Percentiles rank a stretch among this genome's conserved stretches.
phyloP scores from a whole-genome alignment of 1,140 invertebrate genomes.

The Drosophila erecta region DNA sequence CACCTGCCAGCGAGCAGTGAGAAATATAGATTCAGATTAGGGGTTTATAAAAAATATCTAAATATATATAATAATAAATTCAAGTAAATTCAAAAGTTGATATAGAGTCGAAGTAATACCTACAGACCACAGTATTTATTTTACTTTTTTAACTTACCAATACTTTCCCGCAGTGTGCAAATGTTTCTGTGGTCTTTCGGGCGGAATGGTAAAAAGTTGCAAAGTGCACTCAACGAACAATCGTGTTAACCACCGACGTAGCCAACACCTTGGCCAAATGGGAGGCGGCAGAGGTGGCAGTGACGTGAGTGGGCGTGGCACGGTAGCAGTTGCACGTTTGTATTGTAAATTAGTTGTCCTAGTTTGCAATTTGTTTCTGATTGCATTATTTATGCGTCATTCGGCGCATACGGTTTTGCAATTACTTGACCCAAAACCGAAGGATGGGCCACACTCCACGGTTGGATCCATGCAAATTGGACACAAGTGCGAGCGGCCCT shows the following conservation, averaged over 20 bases:
- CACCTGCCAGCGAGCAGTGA: background rate
- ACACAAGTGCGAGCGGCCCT: background rate
- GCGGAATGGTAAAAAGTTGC: constrained; percentile 7
- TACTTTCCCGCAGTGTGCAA: background rate
- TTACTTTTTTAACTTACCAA: too few species aligned
- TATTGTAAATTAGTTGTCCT: constrained; percentile 74
- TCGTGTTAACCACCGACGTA: constrained; percentile 30
- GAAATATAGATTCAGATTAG: background rate
- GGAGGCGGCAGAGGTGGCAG: background rate
- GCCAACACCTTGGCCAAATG: constrained; percentile 38
- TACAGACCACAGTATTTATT: too few species aligned
- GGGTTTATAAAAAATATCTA: too few species aligned
- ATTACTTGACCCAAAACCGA: constrained; percentile 58
- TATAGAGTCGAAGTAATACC: too few species aligned
- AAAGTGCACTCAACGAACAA: constrained; percentile 33
- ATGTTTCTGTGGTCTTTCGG: background rate
- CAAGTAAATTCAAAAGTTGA: too few species aligned
- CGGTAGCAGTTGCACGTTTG: constrained; percentile 64
- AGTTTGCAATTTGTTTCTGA: constrained; percentile 71
- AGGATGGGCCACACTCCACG: background rate
- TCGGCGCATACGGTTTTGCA: constrained; percentile 29
- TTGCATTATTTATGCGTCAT: constrained; percentile 69
- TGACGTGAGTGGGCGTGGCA: constrained; percentile 12
- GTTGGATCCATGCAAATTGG: constrained; percentile 20
- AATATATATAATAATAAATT: too few species aligned